Evolutionary conservation across 2,113 vertebrate species (phyloP).

Genomic region (Sinocyclocheilus anshuiensis): DNA sequence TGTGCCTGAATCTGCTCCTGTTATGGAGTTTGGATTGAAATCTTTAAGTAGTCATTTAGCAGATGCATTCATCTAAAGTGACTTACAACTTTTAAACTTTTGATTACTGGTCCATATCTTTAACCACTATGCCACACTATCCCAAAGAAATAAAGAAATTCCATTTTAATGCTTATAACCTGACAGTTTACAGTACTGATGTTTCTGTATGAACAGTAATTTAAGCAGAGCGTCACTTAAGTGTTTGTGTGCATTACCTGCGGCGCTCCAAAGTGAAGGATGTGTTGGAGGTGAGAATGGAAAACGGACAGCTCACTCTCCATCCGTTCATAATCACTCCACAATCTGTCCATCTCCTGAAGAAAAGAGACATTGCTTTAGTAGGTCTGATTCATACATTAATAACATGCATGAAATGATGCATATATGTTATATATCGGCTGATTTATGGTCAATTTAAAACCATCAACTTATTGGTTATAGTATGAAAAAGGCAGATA

Average conservation of each 20-base stretch:
- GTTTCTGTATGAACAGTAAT: not conserved
- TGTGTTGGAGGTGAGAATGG: slow-evolving; percentile 83
- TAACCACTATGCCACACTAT: not conserved
- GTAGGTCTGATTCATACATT: not conserved
- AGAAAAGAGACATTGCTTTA: not conserved
- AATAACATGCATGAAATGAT: not conserved
- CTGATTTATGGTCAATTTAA: too few species aligned
- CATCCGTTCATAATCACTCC: slow-evolving; percentile 82
- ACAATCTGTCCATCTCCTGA: slow-evolving; percentile 83
- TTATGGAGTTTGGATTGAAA: not conserved
- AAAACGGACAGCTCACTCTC: slow-evolving; percentile 84
- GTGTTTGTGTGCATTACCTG: slow-evolving; percentile 39
- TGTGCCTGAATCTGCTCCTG: slow-evolving; percentile 85
- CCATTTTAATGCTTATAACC: too few species aligned
- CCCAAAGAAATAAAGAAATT: not conserved
- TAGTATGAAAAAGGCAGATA: not conserved
- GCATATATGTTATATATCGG: too few species aligned
- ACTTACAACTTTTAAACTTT: not conserved
- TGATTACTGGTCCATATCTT: not conserved
- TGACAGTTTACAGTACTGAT: not conserved
- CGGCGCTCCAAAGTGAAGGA: slow-evolving; percentile 80
- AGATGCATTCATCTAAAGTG: not conserved
- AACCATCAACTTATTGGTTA: too few species aligned
- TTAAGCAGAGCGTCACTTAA: not conserved
- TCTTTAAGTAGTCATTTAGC: not conserved